Conservation (phyloP, 2,113 vertebrate genomes). For the Mugil cephalus region DNA sequence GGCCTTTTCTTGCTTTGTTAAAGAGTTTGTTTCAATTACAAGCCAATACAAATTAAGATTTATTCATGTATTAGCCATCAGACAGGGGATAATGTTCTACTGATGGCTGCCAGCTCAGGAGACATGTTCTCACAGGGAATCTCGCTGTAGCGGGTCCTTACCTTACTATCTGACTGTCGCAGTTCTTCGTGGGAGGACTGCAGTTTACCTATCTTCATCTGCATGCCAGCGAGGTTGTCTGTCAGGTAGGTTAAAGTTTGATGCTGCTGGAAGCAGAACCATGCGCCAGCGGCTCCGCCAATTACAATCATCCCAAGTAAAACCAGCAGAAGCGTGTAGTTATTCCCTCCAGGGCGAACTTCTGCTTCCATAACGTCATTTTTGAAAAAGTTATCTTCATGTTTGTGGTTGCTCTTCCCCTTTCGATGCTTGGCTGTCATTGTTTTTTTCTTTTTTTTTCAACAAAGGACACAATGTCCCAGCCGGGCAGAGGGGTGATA, state of each 20-base stretch:
- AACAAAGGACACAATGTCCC: conserved; percentile 70
- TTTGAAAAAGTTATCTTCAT: conserved; percentile 79
- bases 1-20: conserved; percentile 14
- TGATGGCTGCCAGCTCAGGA: background rate
- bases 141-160: conserved; percentile 34
- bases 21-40: background rate
- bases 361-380: conserved; percentile 66
- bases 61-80: background rate
- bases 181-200: conserved; percentile 78
- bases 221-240: conserved; percentile 76
- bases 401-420: conserved; percentile 76
- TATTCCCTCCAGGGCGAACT: conserved; percentile 55
- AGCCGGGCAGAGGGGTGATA: conserved; percentile 30
- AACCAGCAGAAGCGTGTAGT: conserved; percentile 47
- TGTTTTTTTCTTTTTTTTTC: conserved; percentile 21
- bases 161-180: conserved; percentile 72
- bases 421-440: conserved; percentile 85
- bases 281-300: conserved; percentile 59
- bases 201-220: conserved; percentile 78
- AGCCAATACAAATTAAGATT: background rate
- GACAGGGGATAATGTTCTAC: background rate
- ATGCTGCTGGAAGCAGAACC: conserved; percentile 83
- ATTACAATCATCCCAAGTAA: conserved; percentile 66
- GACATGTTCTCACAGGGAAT: background rate
- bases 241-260: conserved; percentile 77